These are phyloP conservation scores for Xerus inauris DNA, from an alignment of 2,113 vertebrate genomes.

Conservation along the genomic window DNA sequence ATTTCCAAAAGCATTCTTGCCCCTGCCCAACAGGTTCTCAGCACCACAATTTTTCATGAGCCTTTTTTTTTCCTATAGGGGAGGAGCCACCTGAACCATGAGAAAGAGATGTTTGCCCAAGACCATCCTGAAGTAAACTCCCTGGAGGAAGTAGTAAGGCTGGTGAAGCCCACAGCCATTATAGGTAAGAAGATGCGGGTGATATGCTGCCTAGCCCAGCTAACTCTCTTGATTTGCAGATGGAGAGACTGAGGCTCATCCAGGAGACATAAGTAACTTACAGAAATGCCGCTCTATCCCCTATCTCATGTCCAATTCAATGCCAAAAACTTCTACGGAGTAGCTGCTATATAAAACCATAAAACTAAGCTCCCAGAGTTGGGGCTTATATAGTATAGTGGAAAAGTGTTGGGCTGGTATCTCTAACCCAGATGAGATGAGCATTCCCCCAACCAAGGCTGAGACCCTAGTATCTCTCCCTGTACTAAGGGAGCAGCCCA, in stretches of 20 bases:
- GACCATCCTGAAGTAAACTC: conserved; percentile 92
- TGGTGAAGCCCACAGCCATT: conserved; percentile 95
- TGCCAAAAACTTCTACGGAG: background rate
- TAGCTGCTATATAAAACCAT: background rate
- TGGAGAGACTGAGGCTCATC: background rate
- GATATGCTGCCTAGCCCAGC: background rate
- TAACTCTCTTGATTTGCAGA: conserved; percentile 58
- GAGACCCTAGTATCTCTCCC: background rate
- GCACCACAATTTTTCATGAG: background rate
- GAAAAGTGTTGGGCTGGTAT: accelerated
- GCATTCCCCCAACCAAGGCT: background rate
- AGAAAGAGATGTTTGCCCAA: conserved; percentile 96
- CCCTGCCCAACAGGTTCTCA: too few species aligned
- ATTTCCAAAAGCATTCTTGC: background rate
- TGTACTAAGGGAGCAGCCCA: background rate
- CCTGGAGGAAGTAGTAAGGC: conserved; percentile 94
- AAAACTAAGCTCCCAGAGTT: background rate
- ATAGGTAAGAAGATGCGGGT: conserved; percentile 88
- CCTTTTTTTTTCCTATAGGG: conserved; percentile 86
- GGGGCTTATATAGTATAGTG: background rate
- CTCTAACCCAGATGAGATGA: background rate
- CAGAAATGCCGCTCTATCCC: background rate
- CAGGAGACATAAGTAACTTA: background rate
- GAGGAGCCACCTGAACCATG: conserved; percentile 93
- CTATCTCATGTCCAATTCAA: background rate